Percentiles rank a stretch among this genome's conserved stretches.
Conservation (phyloP, 2,888 invertebrate species). For the Subacronicta megacephala region DNA sequence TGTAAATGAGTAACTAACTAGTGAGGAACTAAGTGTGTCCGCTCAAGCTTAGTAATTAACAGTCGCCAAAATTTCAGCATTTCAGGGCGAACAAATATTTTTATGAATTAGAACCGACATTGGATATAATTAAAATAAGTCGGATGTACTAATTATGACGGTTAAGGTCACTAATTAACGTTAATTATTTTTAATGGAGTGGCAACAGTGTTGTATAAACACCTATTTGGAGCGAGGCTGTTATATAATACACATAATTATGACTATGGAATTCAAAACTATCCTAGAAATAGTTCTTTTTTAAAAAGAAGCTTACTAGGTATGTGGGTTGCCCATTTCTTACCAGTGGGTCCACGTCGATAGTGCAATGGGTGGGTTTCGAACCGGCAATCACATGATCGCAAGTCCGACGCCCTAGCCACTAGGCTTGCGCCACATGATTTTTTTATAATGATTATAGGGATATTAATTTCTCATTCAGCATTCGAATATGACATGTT, state of each 20-base stretch:
- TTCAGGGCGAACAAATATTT: conserved; percentile 52
- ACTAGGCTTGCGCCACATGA: too few species aligned
- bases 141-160: conserved; percentile 77
- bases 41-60: conserved; percentile 11
- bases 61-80: conserved; percentile 42
- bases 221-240: conserved; percentile 63
- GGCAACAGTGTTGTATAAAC: conserved; percentile 41
- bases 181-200: conserved; percentile 72
- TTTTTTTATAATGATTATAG: too few species aligned
- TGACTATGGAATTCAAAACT: conserved; percentile 1
- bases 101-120: conserved; percentile 66
- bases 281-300: too few species aligned
- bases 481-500: too few species aligned
- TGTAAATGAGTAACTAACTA: too few species aligned
- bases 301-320: too few species aligned
- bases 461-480: too few species aligned
- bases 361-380: too few species aligned
- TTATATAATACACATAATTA: conserved; percentile 58
- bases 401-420: too few species aligned
- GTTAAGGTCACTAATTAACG: conserved; percentile 75
- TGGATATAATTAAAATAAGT: conserved; percentile 66
- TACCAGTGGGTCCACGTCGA: too few species aligned
- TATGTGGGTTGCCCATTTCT: too few species aligned
- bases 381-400: too few species aligned
- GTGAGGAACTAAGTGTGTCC: background rate